Conservation (phyloP, 2,888 invertebrate genomes). For the Cephonodes hylas region DNA sequence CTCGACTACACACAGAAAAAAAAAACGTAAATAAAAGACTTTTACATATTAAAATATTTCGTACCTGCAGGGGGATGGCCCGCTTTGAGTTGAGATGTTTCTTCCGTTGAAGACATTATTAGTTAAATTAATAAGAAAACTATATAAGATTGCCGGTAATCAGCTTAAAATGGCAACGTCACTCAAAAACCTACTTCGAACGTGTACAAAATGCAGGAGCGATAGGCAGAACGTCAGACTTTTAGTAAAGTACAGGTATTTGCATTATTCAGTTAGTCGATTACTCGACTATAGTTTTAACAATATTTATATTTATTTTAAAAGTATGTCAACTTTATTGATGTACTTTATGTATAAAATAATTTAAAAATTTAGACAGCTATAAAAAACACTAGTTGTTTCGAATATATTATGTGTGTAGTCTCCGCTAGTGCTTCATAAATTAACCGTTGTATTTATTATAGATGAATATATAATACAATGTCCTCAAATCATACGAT, state of each 20-base stretch:
- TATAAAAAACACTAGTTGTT: no score
- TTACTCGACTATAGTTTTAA: not conserved
- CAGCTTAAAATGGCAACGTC: constrained; percentile 31
- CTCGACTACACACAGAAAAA: not conserved
- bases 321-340: no score
- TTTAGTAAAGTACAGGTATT: constrained; percentile 22
- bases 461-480: no score
- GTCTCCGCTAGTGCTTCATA: no score
- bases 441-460: no score
- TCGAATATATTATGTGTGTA: no score
- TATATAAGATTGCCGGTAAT: constrained; percentile 2
- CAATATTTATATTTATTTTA: no score
- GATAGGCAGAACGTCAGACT: constrained; percentile 29
- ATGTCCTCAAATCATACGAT: no score
- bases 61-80: constrained; percentile 96
- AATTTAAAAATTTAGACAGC: no score
- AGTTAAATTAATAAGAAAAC: constrained; percentile 9
- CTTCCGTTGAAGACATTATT: constrained; percentile 72
- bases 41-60: constrained; percentile 24
- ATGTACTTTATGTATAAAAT: no score
- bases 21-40: constrained; percentile 12
- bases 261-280: not conserved
- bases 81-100: constrained; percentile 88
- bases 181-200: constrained; percentile 12
- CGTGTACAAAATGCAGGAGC: constrained; percentile 15